Percentiles rank a stretch among this genome's conserved stretches.
Conservation (phyloP, 2,113 vertebrate species). For the Spheniscus mendiculus region DNA sequence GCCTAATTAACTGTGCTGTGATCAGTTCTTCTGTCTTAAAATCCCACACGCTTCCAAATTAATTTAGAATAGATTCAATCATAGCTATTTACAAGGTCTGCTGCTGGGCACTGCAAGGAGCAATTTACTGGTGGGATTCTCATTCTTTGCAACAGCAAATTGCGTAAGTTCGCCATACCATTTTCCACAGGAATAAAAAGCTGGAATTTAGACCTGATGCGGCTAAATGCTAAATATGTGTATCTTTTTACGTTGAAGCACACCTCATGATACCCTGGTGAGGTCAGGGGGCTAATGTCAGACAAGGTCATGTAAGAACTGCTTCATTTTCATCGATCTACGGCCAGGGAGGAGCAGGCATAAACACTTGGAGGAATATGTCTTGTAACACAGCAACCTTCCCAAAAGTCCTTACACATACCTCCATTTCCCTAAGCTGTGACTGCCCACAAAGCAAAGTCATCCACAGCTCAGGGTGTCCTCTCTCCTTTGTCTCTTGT, state of each 20-base stretch:
- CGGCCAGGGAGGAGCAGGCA: not conserved
- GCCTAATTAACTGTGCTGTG: not conserved
- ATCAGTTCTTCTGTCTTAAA: conserved; percentile 11
- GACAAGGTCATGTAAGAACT: not conserved
- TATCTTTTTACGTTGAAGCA: not conserved
- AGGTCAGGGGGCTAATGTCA: not conserved
- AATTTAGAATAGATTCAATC: conserved; percentile 47
- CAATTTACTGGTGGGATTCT: not conserved
- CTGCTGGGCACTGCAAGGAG: not conserved
- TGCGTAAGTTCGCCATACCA: accelerated
- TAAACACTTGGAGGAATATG: not conserved
- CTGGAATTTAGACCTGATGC: not conserved
- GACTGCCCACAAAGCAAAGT: not conserved
- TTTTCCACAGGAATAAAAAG: not conserved
- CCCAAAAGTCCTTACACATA: not conserved
- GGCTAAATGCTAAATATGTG: not conserved
- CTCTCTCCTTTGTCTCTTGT: not conserved
- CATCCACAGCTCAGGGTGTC: not conserved
- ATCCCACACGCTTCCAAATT: not conserved
- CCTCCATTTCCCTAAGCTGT: not conserved
- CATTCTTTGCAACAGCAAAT: not conserved
- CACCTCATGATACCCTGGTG: not conserved
- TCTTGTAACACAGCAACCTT: not conserved
- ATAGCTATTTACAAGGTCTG: conserved; percentile 8
- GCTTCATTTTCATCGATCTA: not conserved